Evolutionary conservation across 2,113 vertebrate genomes (phyloP).

Genomic region (Sebastes fasciatus): DNA sequence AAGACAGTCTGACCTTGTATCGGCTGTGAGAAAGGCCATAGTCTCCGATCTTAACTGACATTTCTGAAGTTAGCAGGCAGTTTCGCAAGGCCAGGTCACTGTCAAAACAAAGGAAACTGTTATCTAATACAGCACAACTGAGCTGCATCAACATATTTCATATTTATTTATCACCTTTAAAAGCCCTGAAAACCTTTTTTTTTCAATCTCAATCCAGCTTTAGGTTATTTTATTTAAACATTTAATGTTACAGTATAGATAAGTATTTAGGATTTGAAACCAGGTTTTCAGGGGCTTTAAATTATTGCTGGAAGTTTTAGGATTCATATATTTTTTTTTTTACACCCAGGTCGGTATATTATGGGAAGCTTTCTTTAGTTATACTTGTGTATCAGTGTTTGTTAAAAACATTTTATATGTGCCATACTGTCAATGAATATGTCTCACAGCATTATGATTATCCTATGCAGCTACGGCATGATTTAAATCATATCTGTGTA

Average conservation of each 20-base stretch:
- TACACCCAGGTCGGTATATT: neutral
- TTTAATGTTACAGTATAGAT: neutral
- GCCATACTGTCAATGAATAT: neutral
- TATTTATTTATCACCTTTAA: neutral
- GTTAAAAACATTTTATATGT: neutral
- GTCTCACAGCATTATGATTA: neutral
- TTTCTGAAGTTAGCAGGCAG: conserved; percentile 93
- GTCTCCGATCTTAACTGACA: conserved; percentile 96
- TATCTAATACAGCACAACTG: neutral
- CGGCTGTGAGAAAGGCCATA: conserved; percentile 94
- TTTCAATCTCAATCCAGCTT: neutral
- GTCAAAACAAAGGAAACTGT: conserved; percentile 42
- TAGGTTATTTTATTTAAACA: neutral
- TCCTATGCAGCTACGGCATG: neutral
- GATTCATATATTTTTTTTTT: neutral
- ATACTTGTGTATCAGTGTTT: neutral
- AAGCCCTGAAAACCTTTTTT: neutral
- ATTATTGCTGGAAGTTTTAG: neutral
- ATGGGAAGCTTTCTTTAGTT: neutral
- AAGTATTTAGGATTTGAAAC: neutral
- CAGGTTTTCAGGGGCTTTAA: too few relatives aligned
- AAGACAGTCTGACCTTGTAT: conserved; percentile 89
- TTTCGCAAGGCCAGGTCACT: conserved; percentile 97
- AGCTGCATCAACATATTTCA: neutral
- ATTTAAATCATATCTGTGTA: neutral